Evolutionary conservation across 2,113 vertebrate species (phyloP), one percentile per base, ranked within the genome.

Genomic region (Sylvilagus bachmani): DNA sequence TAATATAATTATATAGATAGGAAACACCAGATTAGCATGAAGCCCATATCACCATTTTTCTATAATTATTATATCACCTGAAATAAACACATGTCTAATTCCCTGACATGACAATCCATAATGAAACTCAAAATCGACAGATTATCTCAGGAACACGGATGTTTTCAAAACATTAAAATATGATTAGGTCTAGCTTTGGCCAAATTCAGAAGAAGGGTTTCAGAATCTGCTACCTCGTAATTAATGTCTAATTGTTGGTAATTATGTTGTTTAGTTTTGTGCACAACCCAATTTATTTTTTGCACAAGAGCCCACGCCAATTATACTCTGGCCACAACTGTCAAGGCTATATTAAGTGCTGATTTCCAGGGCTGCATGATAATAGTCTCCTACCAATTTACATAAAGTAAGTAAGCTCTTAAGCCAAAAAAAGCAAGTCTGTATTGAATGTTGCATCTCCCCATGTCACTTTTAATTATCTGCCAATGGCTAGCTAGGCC

Each of bases 261-360:
- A 97, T 98, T 97, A 96, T 95, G 82, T 96, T 97, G 75, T 95
- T 97, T 95, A 94, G 86, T 89, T 95, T 95, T 90, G 49, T 93
- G 49, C 94, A 94, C 89, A 95, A 85, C 69, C 79, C 91, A 94
- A 95, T 95, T 94, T 95, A 93, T 90, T 95, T 81, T 96, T 96
- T 90, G 83, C 86, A 44, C 36, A 33, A 94, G 62, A 71, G 92
- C 38, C 62, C 89, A 85, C 74, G 86, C 89, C 95, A 97, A 91
- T 97, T 97, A 97, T 95, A 95, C 27, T 95, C 51, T 70, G 89
- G 94, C 91, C 93, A 93, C 55, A 91, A 96, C 91, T 94, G 80
- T 97, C 95, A 94, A 96, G 80, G 71, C 89, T 95, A 96, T 96
- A 96, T 96, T 94, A 94, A 94, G 80, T 86, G 81, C 88, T 93